Conservation (phyloP, 2,797 vertebrate species). For the Takifugu rubripes region DNA sequence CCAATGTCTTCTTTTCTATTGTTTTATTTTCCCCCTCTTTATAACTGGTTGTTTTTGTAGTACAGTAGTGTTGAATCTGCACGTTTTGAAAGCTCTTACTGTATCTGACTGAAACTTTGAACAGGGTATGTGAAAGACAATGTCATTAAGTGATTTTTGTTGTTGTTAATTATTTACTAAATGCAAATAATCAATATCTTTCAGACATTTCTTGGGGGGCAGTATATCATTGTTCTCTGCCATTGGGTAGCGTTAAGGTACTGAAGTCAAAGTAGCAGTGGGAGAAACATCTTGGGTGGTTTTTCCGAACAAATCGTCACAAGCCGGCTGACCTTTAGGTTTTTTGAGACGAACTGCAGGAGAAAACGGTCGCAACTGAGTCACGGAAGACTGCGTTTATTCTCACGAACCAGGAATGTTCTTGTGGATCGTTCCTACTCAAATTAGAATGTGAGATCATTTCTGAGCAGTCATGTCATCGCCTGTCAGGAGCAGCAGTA, state of each 20-base stretch:
- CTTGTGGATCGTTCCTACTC: conserved; percentile 30
- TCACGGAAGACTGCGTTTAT: conserved; percentile 71
- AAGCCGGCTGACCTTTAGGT: conserved; percentile 72
- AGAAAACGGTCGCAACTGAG: conserved; percentile 74
- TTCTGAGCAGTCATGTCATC: conserved; percentile 28
- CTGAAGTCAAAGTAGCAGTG: conserved; percentile 63
- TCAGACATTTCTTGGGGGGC: conserved; percentile 77
- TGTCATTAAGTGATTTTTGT: conserved; percentile 72
- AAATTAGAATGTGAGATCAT: conserved; percentile 39
- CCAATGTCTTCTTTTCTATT: conserved; percentile 67
- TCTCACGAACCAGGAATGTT: conserved; percentile 35
- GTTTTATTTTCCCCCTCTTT: conserved; percentile 29
- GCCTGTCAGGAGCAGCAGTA: conserved; percentile 58
- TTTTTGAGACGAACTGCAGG: conserved; percentile 57
- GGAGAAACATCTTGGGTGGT: conserved; percentile 17
- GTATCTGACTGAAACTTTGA: conserved; percentile 74
- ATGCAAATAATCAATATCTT: conserved; percentile 82
- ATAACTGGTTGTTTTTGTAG: conserved; percentile 57
- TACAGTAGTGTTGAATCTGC: conserved; percentile 63
- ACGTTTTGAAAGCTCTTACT: conserved; percentile 79
- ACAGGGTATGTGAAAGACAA: conserved; percentile 92
- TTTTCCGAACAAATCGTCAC: conserved; percentile 3
- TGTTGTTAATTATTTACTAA: conserved; percentile 69
- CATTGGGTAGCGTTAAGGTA: conserved; percentile 83
- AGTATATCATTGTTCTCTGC: conserved; percentile 61